Base-by-base conservation (phyloP, 2,888 invertebrate genomes). In the Drosophila borealis region DNA sequence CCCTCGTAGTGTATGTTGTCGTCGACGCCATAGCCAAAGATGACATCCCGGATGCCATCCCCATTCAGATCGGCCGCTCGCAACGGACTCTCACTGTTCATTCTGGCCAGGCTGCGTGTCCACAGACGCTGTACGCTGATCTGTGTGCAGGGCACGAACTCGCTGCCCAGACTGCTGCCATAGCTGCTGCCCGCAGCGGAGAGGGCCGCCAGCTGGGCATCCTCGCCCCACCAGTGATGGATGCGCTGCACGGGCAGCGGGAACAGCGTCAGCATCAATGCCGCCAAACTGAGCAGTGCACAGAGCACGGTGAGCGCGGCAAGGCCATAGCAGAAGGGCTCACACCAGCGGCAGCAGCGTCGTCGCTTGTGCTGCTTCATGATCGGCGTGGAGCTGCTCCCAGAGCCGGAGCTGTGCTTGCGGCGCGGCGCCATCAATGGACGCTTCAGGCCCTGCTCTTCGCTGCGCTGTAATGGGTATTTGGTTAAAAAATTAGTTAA, bases 1-100 rank as follows among this genome's bases (percentile, higher is more conserved):
- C 94, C 94, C 88, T 95, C 95, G 57, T 91, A 91, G 60, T 91
- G 91, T 45, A 92, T 91, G 61, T 91, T 92, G 53, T 92, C 92
- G 62, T 92, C 92, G 90, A 96, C 96, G 57, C 95, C 96, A 92
- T 95, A 97, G 69, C 96, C 96, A 71, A 96, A 93, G 59, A 97
- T 93, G 25, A 96, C 93, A 91, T 97, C 97, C 53, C 95, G 93
- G 10, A 95, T 90, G 17, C 94, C 94, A 93, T 97, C 96, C 3
- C 93, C 92, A 92, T 96, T 95, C 1, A 96, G 93, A 91, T 97
- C 96, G 25, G 94, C 93, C 67, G 95, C 93, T 76, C 96, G 93
- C 71, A 96, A 93, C 0, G 96, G 95, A 59, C 96, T 95, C 91
- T 96, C 96, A 10, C 96, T 95, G 57, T 94, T 94, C 53, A 96